Percentiles rank a stretch among this genome's conserved stretches.
Conservation (phyloP, 2,888 invertebrate genomes). For the Lamproptera curius region DNA sequence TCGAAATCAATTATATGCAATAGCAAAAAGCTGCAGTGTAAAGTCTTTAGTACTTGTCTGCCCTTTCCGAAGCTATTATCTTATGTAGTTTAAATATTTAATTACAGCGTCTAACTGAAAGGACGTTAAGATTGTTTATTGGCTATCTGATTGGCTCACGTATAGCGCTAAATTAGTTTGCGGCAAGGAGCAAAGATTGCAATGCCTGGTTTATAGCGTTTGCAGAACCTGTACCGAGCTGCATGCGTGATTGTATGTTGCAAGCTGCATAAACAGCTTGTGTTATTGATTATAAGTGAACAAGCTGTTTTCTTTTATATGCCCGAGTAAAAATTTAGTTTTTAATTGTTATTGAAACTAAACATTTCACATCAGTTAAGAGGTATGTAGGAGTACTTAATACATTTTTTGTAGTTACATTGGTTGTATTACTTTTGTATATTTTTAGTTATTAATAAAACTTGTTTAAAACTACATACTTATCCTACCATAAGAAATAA, state of each 20-base stretch:
- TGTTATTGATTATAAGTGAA: neutral
- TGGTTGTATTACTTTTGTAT: too few species aligned
- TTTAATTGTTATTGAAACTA: too few species aligned
- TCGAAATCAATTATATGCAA: neutral
- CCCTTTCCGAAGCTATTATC: neutral
- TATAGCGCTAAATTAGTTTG: conserved; percentile 6
- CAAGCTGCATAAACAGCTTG: neutral
- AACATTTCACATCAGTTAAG: too few species aligned
- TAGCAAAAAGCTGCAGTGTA: neutral
- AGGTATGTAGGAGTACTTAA: too few species aligned
- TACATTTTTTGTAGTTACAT: too few species aligned
- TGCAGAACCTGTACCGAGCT: conserved; percentile 7
- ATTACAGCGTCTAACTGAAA: neutral
- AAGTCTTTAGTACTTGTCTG: neutral
- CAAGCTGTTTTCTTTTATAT: too few species aligned
- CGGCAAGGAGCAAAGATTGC: neutral
- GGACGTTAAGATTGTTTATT: conserved; percentile 4
- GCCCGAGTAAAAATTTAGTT: too few species aligned
- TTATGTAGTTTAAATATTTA: too few species aligned
- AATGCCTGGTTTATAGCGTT: neutral
- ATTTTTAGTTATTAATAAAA: too few species aligned
- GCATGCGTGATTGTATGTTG: conserved; percentile 4
- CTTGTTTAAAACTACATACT: too few species aligned
- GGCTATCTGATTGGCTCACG: conserved; percentile 10
- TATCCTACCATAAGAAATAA: too few species aligned